Evolutionary conservation across 2,113 vertebrate species (phyloP), one percentile per base, ranked within the genome.

Genomic region (Dicrurus megarhynchus): DNA sequence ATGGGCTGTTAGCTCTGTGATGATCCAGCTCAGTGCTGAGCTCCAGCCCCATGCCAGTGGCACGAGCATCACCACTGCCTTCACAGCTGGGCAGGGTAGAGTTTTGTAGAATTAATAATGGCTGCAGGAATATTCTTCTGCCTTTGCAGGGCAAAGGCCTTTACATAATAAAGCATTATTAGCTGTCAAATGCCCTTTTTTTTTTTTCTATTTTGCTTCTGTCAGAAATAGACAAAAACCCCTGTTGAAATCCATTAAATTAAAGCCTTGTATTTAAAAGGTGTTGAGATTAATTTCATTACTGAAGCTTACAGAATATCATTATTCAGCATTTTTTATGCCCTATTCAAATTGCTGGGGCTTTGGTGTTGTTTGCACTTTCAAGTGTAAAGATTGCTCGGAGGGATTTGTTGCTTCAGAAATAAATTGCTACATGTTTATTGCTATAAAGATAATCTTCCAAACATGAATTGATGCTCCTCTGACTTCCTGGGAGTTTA

Each of bases 351-450:
- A 89, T 68, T 73, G 26, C 59, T 14, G 9, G 15, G 28, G 7
- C n/a, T 94, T 89, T 89, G 53, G 57, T 75, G 10, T 33, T 95
- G 39, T 87, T 96, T 79, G 46, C 59, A 76, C 75, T 90, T 96
- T 50, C 61, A 85, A 84, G 37, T 87, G 55, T 76, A 77, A 95
- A 90, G 55, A 69, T 71, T 76, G 57, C 61, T 76, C 4, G 2
- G 37, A 53, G 81, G 76, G 65, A 95, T 93, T 85, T 94, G 70
- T 61, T 7, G 16, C 61, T 91, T 79, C 69, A 68, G 52, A 84
- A 92, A 68, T 82, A 79, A 95, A 78, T 89, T 89, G 35, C n/a
- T 91, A 67, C 37, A 13, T 91, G 81, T 92, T 94, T 95, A 87
- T 64, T 52, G 39, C 61, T 80, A 9, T 87, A 50, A 92, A 74